A percentile compares a stretch with the other conserved stretches of the same genome.
These are phyloP conservation scores for Athalia rosae DNA, from an alignment of 2,888 invertebrate species.

Conservation along the genomic window DNA sequence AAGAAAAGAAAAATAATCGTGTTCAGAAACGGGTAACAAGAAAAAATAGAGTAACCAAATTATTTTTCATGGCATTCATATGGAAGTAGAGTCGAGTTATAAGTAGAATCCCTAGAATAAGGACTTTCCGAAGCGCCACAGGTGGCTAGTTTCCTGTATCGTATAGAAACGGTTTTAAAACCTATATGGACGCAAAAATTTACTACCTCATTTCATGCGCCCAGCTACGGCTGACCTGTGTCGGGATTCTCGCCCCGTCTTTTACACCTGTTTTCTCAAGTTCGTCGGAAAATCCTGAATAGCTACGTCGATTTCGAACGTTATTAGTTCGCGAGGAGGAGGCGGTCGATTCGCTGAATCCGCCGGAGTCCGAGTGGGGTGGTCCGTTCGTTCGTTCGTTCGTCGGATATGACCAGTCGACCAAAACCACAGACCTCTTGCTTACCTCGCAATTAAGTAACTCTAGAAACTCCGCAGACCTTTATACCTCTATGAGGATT, in stretches of 20 bases:
- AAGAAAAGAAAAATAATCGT: no score
- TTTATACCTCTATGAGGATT: slow-evolving; percentile 1
- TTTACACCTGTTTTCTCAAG: not conserved
- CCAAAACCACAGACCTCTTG: slow-evolving; percentile 35
- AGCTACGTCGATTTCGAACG: not conserved
- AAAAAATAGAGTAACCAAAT: no score
- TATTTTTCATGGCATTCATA: no score
- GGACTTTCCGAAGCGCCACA: slow-evolving; percentile 35
- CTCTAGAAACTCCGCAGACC: slow-evolving; percentile 36
- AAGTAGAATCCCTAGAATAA: no score
- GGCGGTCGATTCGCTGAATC: not conserved
- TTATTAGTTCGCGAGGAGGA: no score
- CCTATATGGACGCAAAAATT: no score
- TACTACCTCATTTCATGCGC: no score
- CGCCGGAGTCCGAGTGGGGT: not conserved
- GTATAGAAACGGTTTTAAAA: not conserved
- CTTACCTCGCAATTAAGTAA: slow-evolving; percentile 39
- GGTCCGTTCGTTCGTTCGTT: slow-evolving; percentile 5
- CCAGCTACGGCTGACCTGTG: no score
- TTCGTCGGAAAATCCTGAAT: not conserved
- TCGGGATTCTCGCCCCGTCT: no score
- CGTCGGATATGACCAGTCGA: slow-evolving; percentile 7
- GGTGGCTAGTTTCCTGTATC: slow-evolving; percentile 43
- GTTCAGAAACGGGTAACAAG: no score
- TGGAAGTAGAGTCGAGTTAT: no score